These are phyloP conservation scores for Heteropelma amictum DNA, from an alignment of 2,888 invertebrate genomes.

Conservation along the genomic window DNA sequence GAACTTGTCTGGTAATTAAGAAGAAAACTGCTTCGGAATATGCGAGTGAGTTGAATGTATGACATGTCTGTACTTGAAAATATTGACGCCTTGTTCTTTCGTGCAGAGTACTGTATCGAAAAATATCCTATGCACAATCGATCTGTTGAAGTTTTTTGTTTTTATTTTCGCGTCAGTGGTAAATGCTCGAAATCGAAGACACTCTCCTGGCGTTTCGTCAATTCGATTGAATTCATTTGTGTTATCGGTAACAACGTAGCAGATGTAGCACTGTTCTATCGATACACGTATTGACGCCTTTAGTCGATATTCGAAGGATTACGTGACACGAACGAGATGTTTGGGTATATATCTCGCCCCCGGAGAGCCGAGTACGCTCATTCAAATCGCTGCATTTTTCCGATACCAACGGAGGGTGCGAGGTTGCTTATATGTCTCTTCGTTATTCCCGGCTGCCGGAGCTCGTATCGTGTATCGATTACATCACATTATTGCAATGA, in stretches of 20 bases:
- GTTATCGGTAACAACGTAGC: slow-evolving; percentile 16
- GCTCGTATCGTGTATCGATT: slow-evolving; percentile 29
- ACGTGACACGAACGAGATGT: slow-evolving; percentile 26
- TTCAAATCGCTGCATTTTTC: slow-evolving; percentile 50
- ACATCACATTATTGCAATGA: slow-evolving; percentile 30
- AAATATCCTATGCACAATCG: background rate
- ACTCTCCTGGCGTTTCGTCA: background rate
- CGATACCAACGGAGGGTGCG: slow-evolving; percentile 31
- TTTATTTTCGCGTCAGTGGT: slow-evolving; percentile 9
- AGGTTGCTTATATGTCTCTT: slow-evolving; percentile 41
- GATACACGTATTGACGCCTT: background rate
- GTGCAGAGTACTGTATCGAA: background rate
- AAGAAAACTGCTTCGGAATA: slow-evolving; percentile 11
- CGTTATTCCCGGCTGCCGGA: slow-evolving; percentile 19
- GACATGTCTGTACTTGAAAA: background rate
- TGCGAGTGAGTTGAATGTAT: background rate
- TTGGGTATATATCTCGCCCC: background rate
- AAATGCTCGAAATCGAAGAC: background rate
- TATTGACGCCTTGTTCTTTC: background rate
- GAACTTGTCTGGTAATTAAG: slow-evolving; percentile 35
- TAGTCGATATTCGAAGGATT: slow-evolving; percentile 52
- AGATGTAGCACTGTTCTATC: background rate
- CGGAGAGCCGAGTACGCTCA: slow-evolving; percentile 10
- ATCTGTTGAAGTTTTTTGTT: background rate
- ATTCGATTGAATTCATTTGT: slow-evolving; percentile 33